These are phyloP conservation scores for Oryctolagus cuniculus DNA, from an alignment of 2,113 vertebrate genomes.

Conservation along the genomic window DNA sequence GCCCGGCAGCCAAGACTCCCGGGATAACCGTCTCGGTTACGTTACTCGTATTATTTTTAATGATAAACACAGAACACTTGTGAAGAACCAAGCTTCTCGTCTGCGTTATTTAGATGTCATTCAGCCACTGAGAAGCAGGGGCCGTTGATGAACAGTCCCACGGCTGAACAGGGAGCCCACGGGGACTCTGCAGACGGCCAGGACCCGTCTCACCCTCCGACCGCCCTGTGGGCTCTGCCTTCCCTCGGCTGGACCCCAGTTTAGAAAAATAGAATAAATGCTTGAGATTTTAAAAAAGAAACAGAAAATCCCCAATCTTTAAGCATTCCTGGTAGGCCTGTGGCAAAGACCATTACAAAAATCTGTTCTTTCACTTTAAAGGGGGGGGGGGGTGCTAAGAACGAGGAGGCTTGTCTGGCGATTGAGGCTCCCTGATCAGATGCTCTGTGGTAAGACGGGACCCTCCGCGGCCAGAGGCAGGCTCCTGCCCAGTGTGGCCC, in stretches of 20 bases:
- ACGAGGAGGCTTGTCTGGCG: neutral
- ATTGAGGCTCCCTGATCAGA: neutral
- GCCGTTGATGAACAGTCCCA: neutral
- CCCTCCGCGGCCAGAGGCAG: too few relatives aligned
- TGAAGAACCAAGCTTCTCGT: neutral
- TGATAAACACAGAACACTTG: neutral
- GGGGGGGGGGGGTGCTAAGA: neutral
- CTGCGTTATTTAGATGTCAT: constrained; percentile 21
- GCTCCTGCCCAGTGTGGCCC: neutral
- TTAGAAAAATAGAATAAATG: neutral
- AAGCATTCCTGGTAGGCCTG: neutral
- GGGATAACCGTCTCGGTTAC: neutral
- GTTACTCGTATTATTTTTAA: neutral
- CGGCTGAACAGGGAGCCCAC: neutral
- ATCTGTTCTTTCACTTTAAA: constrained; percentile 6
- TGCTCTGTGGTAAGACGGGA: neutral
- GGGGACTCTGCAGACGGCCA: neutral
- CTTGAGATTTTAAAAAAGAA: neutral
- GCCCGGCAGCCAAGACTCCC: neutral
- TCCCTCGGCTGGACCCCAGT: neutral
- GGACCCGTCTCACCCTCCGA: neutral
- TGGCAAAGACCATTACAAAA: constrained; percentile 16
- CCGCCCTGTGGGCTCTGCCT: neutral
- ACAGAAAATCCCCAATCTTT: neutral
- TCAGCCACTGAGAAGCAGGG: too few relatives aligned